Base-by-base conservation (phyloP, 2,888 invertebrate genomes). In the Sinopyrophorus schimmeli region DNA sequence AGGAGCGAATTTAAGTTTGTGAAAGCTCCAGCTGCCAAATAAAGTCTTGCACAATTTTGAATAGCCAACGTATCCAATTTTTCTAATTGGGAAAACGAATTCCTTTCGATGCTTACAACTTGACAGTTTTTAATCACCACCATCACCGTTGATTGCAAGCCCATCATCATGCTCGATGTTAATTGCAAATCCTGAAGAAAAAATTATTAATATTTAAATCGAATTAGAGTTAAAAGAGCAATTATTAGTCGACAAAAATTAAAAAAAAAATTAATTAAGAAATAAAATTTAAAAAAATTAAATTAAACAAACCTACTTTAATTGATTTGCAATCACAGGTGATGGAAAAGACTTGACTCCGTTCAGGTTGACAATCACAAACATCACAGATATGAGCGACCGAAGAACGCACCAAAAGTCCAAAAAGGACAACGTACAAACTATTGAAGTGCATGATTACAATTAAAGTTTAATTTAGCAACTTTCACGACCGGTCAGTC, bases 311-410 rank as follows among this genome's bases (percentile, higher is more conserved):
- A 44, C 20, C 18, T 46, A 50, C 50, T 30, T 35, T 34, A 5
- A 21, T 28, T 15, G 21, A 9, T 14, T 34, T 10, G 21, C 50
- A 38, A 14, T 28, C 34, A 15, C 50, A 50, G 2, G 30, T 40
- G 15, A 50, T 40, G 2, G 50, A 44, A 28, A 50, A 46, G 0
- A 35, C 39, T 15, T 30, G 12, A 10, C 24, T 26, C 40, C 26
- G 17, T 2, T 28, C 9, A 2, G 50, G 44, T 11, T 44, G 44
- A 14, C 50, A 50, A 18, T 44, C 35, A 24, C 50, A 50, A 23
- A 35, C 9, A 44, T 50, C 44, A 35, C 50, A 50, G 23, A 50
- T 44, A 10, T 50, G 39, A 4, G 39, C 39, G 11, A 41, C 20
- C 17, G 18, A 16, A 26, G 6, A 3, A 15, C 24, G 20, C 5